Evolutionary conservation across 2,888 invertebrate species (phyloP).

Genomic region (Dimorphilus gyrociliatus): DNA sequence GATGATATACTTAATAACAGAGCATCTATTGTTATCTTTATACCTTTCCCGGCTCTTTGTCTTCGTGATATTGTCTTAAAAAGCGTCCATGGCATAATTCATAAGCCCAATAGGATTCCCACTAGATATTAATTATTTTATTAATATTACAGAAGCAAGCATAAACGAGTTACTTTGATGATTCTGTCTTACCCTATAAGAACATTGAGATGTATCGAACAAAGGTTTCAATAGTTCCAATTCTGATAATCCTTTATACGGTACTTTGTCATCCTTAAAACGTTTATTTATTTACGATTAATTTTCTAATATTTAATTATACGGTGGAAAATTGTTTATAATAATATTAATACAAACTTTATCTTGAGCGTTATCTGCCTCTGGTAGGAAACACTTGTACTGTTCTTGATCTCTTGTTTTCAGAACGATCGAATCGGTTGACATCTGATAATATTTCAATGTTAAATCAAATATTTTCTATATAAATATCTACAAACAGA

Average conservation of each 20-base stretch:
- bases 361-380: constrained; percentile 38
- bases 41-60: constrained; percentile 68
- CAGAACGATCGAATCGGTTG: constrained; percentile 50
- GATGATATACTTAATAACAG: neutral
- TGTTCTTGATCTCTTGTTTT: constrained; percentile 61
- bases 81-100: constrained; percentile 83
- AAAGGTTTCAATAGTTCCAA: constrained; percentile 58
- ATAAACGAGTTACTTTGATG: neutral
- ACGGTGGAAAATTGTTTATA: neutral
- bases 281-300: no score
- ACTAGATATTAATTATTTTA: no score
- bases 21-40: neutral
- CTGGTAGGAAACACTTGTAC: constrained; percentile 65
- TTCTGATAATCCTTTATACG: constrained; percentile 57
- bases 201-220: constrained; percentile 61
- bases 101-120: constrained; percentile 71
- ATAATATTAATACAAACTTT: constrained; percentile 13
- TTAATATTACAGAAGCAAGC: no score
- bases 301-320: no score
- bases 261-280: constrained; percentile 42
- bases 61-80: constrained; percentile 86
- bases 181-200: constrained; percentile 47
- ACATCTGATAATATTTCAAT: no score
- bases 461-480: no score
- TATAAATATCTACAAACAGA: no score